Conservation (phyloP, 2,797 vertebrate genomes). For the Staurois parvus region DNA sequence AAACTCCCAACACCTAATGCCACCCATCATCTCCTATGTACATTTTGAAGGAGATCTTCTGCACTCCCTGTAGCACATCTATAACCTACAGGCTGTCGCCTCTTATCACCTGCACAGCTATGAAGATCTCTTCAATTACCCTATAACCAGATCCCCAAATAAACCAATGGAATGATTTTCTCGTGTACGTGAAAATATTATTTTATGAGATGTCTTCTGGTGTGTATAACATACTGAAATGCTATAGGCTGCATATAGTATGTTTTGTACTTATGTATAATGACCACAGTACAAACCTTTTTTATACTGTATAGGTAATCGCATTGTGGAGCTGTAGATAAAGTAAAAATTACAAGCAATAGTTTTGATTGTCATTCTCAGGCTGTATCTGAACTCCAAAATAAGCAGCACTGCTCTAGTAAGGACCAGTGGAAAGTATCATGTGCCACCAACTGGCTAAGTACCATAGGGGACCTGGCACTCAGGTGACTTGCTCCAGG, state of each 20-base stretch:
- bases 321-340: too few species aligned
- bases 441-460: too few species aligned
- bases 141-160: not conserved
- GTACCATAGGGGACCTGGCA: too few species aligned
- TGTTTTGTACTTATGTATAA: too few species aligned
- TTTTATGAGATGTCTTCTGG: not conserved
- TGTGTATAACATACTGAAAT: not conserved
- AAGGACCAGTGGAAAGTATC: too few species aligned
- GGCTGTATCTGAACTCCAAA: too few species aligned
- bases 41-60: not conserved
- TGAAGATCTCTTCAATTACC: not conserved
- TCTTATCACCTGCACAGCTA: not conserved
- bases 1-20: constrained; percentile 21
- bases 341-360: too few species aligned
- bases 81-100: not conserved
- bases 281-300: not conserved
- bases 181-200: not conserved
- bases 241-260: not conserved
- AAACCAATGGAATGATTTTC: not conserved
- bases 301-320: too few species aligned
- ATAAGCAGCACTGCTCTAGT: too few species aligned
- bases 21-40: not conserved
- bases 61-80: not conserved
- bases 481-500: too few species aligned
- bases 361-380: too few species aligned